These are phyloP conservation scores for Thymallus thymallus DNA, from an alignment of 2,113 vertebrate species.

Conservation along the genomic window DNA sequence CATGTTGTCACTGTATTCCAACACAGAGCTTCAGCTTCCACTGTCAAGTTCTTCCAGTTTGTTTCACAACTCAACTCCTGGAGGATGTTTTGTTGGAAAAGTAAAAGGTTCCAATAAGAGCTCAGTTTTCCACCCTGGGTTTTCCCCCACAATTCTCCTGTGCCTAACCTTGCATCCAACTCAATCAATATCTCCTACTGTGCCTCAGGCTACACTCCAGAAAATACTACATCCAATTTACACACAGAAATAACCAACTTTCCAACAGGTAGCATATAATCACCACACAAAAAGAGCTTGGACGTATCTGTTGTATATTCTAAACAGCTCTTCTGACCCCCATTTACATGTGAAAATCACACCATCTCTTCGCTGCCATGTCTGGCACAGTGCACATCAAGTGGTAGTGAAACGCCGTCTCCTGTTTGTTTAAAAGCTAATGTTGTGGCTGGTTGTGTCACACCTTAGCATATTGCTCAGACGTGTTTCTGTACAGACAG, in stretches of 20 bases:
- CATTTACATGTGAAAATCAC: slow-evolving; percentile 78
- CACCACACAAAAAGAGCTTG: slow-evolving; percentile 65
- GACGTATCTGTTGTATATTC: slow-evolving; percentile 53
- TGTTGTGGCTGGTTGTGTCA: slow-evolving; percentile 62
- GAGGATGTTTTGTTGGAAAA: slow-evolving; percentile 48
- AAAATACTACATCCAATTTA: slow-evolving; percentile 71
- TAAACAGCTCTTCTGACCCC: slow-evolving; percentile 65
- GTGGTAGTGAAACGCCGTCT: slow-evolving; percentile 50
- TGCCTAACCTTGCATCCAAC: slow-evolving; percentile 65
- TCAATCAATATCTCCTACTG: slow-evolving; percentile 71
- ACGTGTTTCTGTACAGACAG: slow-evolving; percentile 39
- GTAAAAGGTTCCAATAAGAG: slow-evolving; percentile 53
- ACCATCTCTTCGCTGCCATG: slow-evolving; percentile 56
- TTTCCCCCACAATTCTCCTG: slow-evolving; percentile 34
- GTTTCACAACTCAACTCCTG: slow-evolving; percentile 45
- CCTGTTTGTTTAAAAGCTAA: slow-evolving; percentile 65
- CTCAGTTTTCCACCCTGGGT: slow-evolving; percentile 48
- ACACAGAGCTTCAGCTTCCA: slow-evolving; percentile 35
- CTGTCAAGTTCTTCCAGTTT: slow-evolving; percentile 38
- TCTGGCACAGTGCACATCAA: slow-evolving; percentile 52
- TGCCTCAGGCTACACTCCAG: slow-evolving; percentile 73
- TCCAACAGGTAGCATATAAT: slow-evolving; percentile 74
- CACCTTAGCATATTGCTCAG: slow-evolving; percentile 70
- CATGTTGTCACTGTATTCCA: slow-evolving; percentile 22
- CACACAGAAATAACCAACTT: slow-evolving; percentile 81